Conservation (phyloP, 2,888 invertebrate genomes). For the Archips xylosteana region DNA sequence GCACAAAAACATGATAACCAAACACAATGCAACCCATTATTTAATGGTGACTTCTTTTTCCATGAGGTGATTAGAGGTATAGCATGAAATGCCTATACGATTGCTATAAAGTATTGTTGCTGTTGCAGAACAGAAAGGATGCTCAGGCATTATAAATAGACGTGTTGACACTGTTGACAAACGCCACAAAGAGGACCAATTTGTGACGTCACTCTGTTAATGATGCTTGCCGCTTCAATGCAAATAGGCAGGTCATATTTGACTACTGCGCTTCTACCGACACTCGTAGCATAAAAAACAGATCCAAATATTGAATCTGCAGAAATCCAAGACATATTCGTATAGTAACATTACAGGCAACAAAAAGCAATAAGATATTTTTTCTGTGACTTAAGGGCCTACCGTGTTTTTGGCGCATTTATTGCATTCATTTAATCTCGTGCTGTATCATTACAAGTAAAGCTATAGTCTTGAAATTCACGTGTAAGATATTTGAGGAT, state of each 20-base stretch:
- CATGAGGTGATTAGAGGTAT: not conserved
- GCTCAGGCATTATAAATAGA: conserved; percentile 5
- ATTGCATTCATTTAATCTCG: too few species aligned
- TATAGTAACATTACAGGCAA: too few species aligned
- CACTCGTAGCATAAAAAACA: not conserved
- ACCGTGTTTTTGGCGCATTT: too few species aligned
- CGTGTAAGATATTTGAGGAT: too few species aligned
- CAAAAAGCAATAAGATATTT: too few species aligned
- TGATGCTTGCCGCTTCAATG: not conserved
- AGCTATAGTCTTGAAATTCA: too few species aligned
- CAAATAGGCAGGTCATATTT: conserved; percentile 5
- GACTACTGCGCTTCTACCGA: not conserved
- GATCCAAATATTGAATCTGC: too few species aligned
- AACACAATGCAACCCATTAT: conserved; percentile 6
- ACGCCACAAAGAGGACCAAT: conserved; percentile 10
- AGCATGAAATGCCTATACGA: not conserved
- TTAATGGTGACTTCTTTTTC: not conserved
- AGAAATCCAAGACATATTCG: too few species aligned
- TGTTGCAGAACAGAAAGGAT: conserved; percentile 14
- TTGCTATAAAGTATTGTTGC: conserved; percentile 5
- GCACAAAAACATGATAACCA: not conserved
- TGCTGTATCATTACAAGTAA: too few species aligned
- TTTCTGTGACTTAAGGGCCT: too few species aligned
- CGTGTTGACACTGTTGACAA: conserved; percentile 1
- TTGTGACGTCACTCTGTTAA: conserved; percentile 1